phyloP scores from a whole-genome alignment of 2,797 vertebrate genomes.

The Forpus xanthops region DNA sequence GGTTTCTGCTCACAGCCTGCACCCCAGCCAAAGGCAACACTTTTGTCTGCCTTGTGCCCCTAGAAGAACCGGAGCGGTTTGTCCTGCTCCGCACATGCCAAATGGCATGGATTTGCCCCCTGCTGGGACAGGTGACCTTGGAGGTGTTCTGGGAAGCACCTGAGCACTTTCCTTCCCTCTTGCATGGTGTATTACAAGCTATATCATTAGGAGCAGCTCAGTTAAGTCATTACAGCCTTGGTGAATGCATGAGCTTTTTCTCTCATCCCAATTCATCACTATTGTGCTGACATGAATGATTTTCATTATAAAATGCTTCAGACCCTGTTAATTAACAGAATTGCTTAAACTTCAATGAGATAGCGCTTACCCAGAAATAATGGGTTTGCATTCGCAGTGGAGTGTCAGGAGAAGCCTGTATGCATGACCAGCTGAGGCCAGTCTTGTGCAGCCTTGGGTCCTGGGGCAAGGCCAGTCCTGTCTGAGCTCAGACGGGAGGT shows the following conservation, averaged over 20 bases:
- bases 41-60: neutral
- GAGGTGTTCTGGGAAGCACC: slow-evolving; percentile 40
- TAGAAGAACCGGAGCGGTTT: neutral
- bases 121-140: neutral
- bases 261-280: slow-evolving; percentile 73
- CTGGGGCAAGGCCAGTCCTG: neutral
- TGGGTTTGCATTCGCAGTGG: neutral
- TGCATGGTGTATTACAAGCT: neutral
- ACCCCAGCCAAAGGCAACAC: neutral
- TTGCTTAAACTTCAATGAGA: slow-evolving; percentile 53
- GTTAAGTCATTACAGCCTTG: slow-evolving; percentile 54
- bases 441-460: neutral
- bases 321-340: slow-evolving; percentile 63
- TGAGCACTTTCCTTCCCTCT: slow-evolving; percentile 3
- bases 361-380: slow-evolving; percentile 40
- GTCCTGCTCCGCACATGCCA: neutral
- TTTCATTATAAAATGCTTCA: slow-evolving; percentile 65
- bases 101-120: neutral
- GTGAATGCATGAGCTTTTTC: slow-evolving; percentile 66
- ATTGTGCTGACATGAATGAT: slow-evolving; percentile 62
- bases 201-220: slow-evolving; percentile 29
- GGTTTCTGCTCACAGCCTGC: neutral
- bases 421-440: neutral
- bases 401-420: neutral
- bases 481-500: neutral